Conservation (phyloP, 53 echinoderm and acorn worm genomes). For the Crossaster papposus region DNA sequence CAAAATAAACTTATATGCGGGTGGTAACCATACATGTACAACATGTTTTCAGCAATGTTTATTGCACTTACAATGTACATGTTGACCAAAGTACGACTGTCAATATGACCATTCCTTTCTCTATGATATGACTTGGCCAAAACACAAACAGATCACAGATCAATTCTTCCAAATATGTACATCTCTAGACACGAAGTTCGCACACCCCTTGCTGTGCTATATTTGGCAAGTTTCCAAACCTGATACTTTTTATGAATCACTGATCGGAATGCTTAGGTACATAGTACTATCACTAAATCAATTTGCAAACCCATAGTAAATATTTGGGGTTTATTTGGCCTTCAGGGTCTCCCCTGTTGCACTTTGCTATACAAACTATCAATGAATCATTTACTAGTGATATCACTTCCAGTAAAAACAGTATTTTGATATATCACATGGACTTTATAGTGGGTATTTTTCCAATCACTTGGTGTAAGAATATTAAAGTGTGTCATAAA, state of each 20-base stretch:
- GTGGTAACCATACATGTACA: no score
- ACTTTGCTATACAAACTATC: background rate
- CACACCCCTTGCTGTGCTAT: background rate
- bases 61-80: no score
- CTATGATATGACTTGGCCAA: no score
- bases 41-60: no score
- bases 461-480: background rate
- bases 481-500: no score
- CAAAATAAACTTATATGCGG: no score
- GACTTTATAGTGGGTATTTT: background rate
- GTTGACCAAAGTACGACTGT: no score
- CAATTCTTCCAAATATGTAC: no score
- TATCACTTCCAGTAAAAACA: background rate
- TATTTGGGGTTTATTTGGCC: background rate
- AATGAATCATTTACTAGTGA: background rate
- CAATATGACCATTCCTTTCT: no score
- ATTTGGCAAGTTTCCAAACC: background rate
- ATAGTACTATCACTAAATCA: background rate
- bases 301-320: background rate
- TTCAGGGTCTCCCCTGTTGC: background rate
- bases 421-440: background rate
- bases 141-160: no score
- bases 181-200: background rate
- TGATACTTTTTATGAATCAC: background rate
- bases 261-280: background rate